phyloP scores from a whole-genome alignment of 2,888 invertebrate species.

The Meta bourneti region DNA sequence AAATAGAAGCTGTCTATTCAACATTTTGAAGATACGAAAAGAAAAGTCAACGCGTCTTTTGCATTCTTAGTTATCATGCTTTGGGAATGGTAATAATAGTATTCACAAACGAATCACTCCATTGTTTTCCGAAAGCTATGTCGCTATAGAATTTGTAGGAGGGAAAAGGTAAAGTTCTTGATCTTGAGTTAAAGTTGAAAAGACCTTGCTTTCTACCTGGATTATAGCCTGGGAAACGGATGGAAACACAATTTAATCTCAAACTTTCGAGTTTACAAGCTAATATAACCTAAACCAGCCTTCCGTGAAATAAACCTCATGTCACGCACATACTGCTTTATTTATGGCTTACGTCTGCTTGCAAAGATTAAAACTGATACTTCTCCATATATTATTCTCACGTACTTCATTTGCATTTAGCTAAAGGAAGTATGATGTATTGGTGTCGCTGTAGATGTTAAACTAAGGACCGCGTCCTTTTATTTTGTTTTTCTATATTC shows the following conservation, averaged over 20 bases:
- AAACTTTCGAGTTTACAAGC: slow-evolving; percentile 29
- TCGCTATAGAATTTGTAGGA: no score
- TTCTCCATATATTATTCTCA: slow-evolving; percentile 60
- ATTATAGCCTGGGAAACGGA: neutral
- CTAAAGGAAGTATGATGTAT: slow-evolving; percentile 21
- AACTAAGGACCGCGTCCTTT: slow-evolving; percentile 13
- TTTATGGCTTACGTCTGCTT: slow-evolving; percentile 15
- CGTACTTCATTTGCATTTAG: slow-evolving; percentile 68
- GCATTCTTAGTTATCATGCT: no score
- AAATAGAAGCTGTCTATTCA: no score
- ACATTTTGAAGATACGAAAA: no score
- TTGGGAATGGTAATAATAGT: no score
- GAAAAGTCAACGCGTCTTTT: no score
- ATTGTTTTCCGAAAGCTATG: no score
- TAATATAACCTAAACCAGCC: slow-evolving; percentile 38
- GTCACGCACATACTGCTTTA: slow-evolving; percentile 26
- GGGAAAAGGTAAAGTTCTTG: no score
- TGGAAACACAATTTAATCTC: slow-evolving; percentile 20
- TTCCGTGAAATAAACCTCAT: slow-evolving; percentile 21
- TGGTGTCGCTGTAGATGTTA: slow-evolving; percentile 2
- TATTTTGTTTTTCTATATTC: neutral
- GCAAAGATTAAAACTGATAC: slow-evolving; percentile 50
- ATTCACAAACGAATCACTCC: no score
- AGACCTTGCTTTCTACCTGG: neutral
- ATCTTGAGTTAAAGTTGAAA: neutral